A percentile compares a stretch with the other conserved stretches of the same genome.
phyloP scores from a whole-genome alignment of 64 coral and sea anemone species.

The Stichodactyla mertensii region DNA sequence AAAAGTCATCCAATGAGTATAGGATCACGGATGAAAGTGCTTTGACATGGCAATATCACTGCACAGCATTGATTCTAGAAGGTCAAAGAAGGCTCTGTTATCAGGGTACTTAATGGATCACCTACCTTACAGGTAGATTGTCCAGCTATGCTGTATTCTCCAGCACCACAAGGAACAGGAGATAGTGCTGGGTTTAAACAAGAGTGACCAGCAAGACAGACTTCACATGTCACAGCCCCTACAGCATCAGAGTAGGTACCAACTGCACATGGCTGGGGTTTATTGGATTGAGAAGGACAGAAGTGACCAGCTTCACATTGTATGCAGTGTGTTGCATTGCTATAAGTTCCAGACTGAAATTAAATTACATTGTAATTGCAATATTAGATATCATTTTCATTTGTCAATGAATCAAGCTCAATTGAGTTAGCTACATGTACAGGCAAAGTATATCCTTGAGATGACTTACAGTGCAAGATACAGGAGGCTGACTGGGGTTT shows the following conservation, averaged over 20 bases:
- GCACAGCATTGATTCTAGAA: too few relatives aligned
- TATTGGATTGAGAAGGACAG: slow-evolving; percentile 68
- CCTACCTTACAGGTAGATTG: slow-evolving; percentile 79
- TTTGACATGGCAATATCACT: too few relatives aligned
- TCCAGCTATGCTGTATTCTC: slow-evolving; percentile 91
- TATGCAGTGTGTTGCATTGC: slow-evolving; percentile 77
- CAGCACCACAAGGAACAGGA: slow-evolving; percentile 53
- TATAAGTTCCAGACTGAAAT: slow-evolving; percentile 71
- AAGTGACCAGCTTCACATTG: slow-evolving; percentile 66
- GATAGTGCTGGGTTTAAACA: slow-evolving; percentile 64
- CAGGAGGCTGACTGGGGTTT: slow-evolving; percentile 50
- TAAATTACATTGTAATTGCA: not conserved
- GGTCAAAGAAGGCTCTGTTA: too few relatives aligned
- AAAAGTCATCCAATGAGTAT: too few relatives aligned
- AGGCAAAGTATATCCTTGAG: too few relatives aligned
- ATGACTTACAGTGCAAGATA: slow-evolving; percentile 50
- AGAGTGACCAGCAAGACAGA: slow-evolving; percentile 66
- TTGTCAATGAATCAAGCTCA: too few relatives aligned
- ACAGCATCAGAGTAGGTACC: slow-evolving; percentile 78
- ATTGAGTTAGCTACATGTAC: not conserved
- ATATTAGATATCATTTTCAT: not conserved
- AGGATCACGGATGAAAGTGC: too few relatives aligned
- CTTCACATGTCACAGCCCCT: slow-evolving; percentile 60
- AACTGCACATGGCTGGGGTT: slow-evolving; percentile 53
- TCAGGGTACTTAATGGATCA: not conserved